Conservation (phyloP, 2,888 invertebrate species). For the Polia nebulosa region DNA sequence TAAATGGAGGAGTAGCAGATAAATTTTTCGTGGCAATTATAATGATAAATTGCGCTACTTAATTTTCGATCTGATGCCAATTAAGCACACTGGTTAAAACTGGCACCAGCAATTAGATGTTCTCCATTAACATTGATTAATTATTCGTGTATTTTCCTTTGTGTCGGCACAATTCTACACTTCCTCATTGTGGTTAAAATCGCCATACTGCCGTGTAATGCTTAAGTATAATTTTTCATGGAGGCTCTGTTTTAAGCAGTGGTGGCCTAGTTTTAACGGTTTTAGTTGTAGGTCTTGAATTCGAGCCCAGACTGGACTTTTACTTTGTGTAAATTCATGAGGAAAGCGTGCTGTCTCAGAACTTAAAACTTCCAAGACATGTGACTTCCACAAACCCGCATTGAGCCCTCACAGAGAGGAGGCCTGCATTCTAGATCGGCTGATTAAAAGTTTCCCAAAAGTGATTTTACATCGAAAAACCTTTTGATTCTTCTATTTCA, state of each 20-base stretch:
- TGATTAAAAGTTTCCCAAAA: no score
- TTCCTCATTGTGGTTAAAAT: background rate
- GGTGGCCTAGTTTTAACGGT: no score
- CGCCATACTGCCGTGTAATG: background rate
- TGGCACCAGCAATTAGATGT: background rate
- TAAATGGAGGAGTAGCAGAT: conserved; percentile 58
- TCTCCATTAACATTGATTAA: background rate
- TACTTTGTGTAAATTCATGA: no score
- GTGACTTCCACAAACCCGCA: no score
- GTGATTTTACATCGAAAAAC: no score
- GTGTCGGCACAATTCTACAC: background rate
- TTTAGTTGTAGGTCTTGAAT: no score
- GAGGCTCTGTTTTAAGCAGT: no score
- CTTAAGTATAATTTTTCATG: background rate
- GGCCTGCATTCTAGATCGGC: no score
- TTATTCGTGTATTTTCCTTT: background rate
- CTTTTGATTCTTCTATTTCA: background rate
- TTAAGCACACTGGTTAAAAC: background rate
- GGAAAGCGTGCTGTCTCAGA: no score
- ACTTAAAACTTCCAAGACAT: no score
- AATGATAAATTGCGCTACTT: conserved; percentile 15
- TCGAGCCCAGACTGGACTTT: no score
- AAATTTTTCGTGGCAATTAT: conserved; percentile 40
- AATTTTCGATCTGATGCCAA: conserved; percentile 7
- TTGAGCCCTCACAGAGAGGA: no score